Percentiles rank a stretch among this genome's conserved stretches.
Evolutionary conservation across 2,888 invertebrate genomes (phyloP).

Genomic region (Orthosia gracilis): DNA sequence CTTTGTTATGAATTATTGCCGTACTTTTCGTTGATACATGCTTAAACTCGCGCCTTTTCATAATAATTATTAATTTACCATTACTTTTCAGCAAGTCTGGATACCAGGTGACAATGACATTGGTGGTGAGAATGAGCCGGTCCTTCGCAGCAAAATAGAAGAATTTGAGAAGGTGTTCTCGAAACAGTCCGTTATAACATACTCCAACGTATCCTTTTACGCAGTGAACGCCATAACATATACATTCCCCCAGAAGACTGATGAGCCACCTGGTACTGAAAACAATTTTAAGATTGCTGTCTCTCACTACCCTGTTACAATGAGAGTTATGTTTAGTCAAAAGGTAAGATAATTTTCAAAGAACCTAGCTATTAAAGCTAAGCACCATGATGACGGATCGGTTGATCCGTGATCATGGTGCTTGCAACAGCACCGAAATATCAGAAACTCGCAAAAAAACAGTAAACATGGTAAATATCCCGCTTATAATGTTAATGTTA

Average conservation of each 20-base stretch:
- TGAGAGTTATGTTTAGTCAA: conserved; percentile 79
- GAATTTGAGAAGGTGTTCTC: conserved; percentile 95
- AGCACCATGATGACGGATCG: too few relatives aligned
- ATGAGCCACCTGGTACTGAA: conserved; percentile 74
- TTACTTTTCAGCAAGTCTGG: conserved; percentile 93
- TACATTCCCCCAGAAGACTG: conserved; percentile 90
- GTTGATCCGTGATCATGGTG: too few relatives aligned
- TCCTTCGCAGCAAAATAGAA: conserved; percentile 93
- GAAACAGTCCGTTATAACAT: conserved; percentile 92
- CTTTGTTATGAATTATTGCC: not conserved
- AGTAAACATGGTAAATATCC: too few relatives aligned
- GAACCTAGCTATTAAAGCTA: not conserved
- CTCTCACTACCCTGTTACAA: conserved; percentile 93
- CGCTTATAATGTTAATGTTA: too few relatives aligned
- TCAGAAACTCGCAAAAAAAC: too few relatives aligned
- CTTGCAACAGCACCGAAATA: too few relatives aligned
- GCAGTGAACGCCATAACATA: conserved; percentile 94
- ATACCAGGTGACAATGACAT: conserved; percentile 99
- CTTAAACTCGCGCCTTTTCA: too few relatives aligned
- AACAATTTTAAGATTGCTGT: conserved; percentile 92
- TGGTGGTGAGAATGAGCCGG: conserved; percentile 96
- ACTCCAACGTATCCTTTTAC: conserved; percentile 93
- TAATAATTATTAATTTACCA: not conserved
- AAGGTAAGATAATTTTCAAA: conserved; percentile 76
- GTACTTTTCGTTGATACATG: too few relatives aligned